Evolutionary conservation across 2,888 invertebrate genomes (phyloP).

Genomic region (Neoascia interrupta): DNA sequence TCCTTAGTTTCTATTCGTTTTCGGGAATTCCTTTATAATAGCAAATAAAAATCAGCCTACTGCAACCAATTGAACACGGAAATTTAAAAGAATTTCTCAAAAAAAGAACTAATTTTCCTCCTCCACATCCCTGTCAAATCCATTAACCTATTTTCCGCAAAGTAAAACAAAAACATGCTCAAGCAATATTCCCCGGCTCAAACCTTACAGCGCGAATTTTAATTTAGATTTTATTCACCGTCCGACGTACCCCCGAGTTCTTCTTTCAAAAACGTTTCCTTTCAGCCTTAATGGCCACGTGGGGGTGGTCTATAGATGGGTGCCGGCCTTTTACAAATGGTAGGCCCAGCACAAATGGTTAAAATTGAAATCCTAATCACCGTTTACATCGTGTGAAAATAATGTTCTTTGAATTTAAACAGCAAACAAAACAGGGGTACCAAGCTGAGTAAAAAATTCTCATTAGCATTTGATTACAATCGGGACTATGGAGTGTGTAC

Average conservation of each 20-base stretch:
- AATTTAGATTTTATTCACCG: neutral
- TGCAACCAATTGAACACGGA: no score
- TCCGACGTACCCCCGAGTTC: neutral
- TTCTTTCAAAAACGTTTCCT: neutral
- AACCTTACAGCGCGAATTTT: no score
- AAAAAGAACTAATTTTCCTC: no score
- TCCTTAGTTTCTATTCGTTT: no score
- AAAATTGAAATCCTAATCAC: slow-evolving; percentile 58
- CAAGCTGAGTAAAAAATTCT: slow-evolving; percentile 36
- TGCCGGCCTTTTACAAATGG: neutral
- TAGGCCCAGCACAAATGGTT: slow-evolving; percentile 35
- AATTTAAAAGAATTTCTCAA: no score
- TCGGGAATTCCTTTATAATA: no score
- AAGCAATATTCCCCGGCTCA: no score
- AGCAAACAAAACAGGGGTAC: slow-evolving; percentile 45
- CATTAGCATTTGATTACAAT: slow-evolving; percentile 65
- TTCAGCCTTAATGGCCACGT: neutral
- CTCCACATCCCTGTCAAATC: no score
- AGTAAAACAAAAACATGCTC: no score
- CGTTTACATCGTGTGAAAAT: slow-evolving; percentile 62
- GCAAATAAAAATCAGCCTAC: no score
- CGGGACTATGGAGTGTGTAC: slow-evolving; percentile 9
- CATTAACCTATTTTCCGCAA: no score
- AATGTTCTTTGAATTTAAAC: slow-evolving; percentile 53
- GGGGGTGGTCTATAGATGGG: neutral